phyloP scores from a whole-genome alignment of 2,113 vertebrate species.

The Catharus fuscescens region DNA sequence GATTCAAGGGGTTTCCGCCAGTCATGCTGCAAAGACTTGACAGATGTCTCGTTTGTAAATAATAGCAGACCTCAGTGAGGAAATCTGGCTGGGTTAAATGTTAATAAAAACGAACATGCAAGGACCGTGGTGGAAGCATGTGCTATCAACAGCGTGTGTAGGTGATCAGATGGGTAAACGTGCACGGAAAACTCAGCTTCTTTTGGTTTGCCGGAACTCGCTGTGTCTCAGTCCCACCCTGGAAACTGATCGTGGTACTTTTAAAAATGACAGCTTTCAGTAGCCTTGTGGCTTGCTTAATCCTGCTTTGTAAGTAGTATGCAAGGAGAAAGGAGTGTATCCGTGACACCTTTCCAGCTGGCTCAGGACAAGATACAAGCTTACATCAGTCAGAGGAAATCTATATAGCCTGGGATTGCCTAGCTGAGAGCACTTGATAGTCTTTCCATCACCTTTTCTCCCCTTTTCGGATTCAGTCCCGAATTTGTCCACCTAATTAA shows the following conservation, averaged over 20 bases:
- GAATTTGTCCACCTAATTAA: not conserved
- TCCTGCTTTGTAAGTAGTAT: not conserved
- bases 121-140: not conserved
- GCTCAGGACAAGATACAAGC: not conserved
- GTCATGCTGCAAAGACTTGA: not conserved
- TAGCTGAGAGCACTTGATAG: not conserved
- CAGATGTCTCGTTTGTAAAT: not conserved
- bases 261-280: not conserved
- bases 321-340: not conserved
- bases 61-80: not conserved
- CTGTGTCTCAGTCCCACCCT: not conserved
- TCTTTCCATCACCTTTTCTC: not conserved
- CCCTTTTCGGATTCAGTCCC: not conserved
- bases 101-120: rapidly evolving
- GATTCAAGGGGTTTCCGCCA: not conserved
- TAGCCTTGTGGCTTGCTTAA: not conserved
- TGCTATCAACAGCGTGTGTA: too few species aligned
- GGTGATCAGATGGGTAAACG: not conserved
- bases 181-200: not conserved
- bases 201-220: not conserved
- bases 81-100: not conserved
- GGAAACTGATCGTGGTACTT: rapidly evolving
- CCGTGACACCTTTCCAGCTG: not conserved
- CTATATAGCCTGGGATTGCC: not conserved
- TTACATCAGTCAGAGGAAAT: not conserved